phyloP scores from a whole-genome alignment of 1,140 invertebrate species.

The Drosophila triauraria region DNA sequence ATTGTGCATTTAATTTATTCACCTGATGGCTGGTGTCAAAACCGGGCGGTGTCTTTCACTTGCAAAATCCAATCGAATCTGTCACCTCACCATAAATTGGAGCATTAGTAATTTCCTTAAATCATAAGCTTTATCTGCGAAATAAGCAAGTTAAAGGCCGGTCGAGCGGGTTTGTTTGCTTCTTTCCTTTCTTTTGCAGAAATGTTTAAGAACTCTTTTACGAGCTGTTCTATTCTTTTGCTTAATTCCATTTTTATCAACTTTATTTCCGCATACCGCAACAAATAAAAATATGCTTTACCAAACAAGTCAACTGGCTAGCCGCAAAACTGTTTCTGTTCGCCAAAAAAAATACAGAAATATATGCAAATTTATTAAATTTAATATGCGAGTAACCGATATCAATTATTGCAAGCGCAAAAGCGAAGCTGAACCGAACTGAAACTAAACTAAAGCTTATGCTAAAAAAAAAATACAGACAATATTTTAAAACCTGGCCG shows the following conservation, averaged over 20 bases:
- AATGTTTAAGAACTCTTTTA: conserved; percentile 70
- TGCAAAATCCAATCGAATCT: conserved; percentile 51
- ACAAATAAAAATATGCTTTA: conserved; percentile 33
- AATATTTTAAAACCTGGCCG: conserved; percentile 57
- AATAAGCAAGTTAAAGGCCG: conserved; percentile 52
- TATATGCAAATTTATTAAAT: conserved; percentile 70
- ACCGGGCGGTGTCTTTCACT: conserved; percentile 53
- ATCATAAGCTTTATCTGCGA: conserved; percentile 57
- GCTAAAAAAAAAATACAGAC: conserved; percentile 25
- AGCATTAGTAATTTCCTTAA: conserved; percentile 70
- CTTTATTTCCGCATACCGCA: conserved; percentile 71
- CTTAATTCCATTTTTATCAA: conserved; percentile 23
- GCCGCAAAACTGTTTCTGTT: conserved; percentile 46
- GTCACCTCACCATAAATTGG: conserved; percentile 69
- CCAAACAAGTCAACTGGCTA: conserved; percentile 27
- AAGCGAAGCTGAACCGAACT: conserved; percentile 22
- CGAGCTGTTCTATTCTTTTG: conserved; percentile 52
- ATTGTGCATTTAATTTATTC: conserved; percentile 55
- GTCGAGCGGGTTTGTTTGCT: conserved; percentile 69
- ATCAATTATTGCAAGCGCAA: conserved; percentile 67
- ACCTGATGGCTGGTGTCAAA: conserved; percentile 13
- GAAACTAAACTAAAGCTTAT: conserved; percentile 50
- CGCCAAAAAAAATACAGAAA: conserved; percentile 19
- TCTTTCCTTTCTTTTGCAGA: conserved; percentile 65
- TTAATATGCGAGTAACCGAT: conserved; percentile 73